Base-by-base conservation (phyloP, 2,113 vertebrate genomes). In the Microtus ochrogaster region DNA sequence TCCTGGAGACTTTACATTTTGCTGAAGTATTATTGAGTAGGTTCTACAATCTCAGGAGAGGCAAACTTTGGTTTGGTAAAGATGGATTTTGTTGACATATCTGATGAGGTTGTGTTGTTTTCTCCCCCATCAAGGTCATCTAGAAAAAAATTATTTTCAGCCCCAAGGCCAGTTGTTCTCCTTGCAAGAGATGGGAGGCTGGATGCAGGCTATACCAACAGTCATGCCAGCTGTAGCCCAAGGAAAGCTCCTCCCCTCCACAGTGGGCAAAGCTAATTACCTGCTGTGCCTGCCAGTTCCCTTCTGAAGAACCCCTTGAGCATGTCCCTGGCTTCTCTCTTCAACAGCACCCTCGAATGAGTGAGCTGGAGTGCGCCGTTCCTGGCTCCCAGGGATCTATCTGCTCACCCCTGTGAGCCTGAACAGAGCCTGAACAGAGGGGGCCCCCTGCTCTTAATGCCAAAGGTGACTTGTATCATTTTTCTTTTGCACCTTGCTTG, bases 331-430 rank as follows among this genome's bases (percentile, higher is more conserved):
- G 76, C 97, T 97, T 98, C 95, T 95, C 91, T 85, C 84, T 91
- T 96, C 94, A 85, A 93, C 97, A 96, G 90, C 98, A 88, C 96
- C 97, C 97, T 97, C 97, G 95, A 95, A 98, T 97, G 97, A 95
- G 86, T 58, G 39, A 94, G 85, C 66, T 95, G 95, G 96, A 94
- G 72, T 26, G 90, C 21, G 73, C 33, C 5, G 26, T n/a, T 70
- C 84, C 65, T 95, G 92, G 85, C 89, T 96, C 90, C 95, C 94
- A 97, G 97, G 93, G 90, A 74, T 12, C 52, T 52, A 14, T 33
- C 83, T n/a, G 86, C 94, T 33, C 83, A 4, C 90, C 97, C 77
- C 85, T 36, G 4, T 65, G 95, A 81, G 78, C 91, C 9, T 39
- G 0, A 81, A 61, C 87, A 26, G 95, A 81, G 78, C 91, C 9